A percentile compares a stretch with the other conserved stretches of the same genome.
Conservation (phyloP, 2,888 invertebrate species). For the Pammene aurita region DNA sequence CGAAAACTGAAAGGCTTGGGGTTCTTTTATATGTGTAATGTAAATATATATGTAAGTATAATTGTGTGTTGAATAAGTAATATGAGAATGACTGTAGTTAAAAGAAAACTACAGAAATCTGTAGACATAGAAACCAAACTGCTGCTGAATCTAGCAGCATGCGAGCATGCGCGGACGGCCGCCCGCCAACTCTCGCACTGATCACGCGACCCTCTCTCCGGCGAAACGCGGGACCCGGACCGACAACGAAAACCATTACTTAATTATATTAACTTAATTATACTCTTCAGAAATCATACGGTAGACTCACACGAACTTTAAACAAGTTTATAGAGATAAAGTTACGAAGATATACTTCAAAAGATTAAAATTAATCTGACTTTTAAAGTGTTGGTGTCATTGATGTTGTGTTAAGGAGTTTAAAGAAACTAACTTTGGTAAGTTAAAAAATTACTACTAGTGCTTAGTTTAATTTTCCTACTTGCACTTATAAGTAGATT, state of each 20-base stretch:
- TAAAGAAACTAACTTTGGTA: slow-evolving; percentile 5
- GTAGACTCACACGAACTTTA: neutral
- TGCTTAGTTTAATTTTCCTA: neutral
- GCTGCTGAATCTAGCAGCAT: slow-evolving; percentile 8
- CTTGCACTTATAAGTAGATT: too few relatives aligned
- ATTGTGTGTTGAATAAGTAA: too few relatives aligned
- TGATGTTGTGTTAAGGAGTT: slow-evolving; percentile 7
- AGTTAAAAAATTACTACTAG: slow-evolving; percentile 4
- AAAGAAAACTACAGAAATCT: neutral
- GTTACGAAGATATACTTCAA: slow-evolving; percentile 7
- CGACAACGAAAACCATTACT: neutral
- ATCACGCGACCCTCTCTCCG: slow-evolving; percentile 14
- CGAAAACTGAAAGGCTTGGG: too few relatives aligned
- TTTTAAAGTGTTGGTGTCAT: slow-evolving; percentile 21
- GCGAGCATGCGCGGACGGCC: slow-evolving; percentile 30
- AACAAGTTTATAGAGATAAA: slow-evolving; percentile 5
- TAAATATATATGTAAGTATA: too few relatives aligned
- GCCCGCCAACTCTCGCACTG: slow-evolving; percentile 24
- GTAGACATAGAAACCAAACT: neutral
- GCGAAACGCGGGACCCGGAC: slow-evolving; percentile 21
- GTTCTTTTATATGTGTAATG: too few relatives aligned
- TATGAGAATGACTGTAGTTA: too few relatives aligned
- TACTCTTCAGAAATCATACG: too few relatives aligned
- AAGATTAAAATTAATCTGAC: neutral
- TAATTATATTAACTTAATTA: too few relatives aligned